phyloP scores from a whole-genome alignment of 2,113 vertebrate genomes.

The Microtus richardsoni region DNA sequence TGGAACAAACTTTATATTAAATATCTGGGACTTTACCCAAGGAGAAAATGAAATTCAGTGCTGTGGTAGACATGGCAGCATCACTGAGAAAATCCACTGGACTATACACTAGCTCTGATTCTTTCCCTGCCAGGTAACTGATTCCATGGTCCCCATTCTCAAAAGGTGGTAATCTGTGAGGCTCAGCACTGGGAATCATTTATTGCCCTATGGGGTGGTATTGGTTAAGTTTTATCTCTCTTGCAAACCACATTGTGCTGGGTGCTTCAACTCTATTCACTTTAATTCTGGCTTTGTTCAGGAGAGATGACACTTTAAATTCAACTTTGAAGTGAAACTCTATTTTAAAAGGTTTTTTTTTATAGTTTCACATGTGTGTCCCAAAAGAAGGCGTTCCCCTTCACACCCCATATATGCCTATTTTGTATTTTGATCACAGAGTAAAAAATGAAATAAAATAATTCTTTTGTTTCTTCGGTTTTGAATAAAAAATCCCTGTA shows the following conservation, averaged over 20 bases:
- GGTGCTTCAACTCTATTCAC: neutral
- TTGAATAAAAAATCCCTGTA: neutral
- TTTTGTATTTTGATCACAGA: neutral
- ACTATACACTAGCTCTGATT: neutral
- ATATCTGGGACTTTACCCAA: neutral
- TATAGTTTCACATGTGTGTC: neutral
- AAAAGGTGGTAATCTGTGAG: neutral
- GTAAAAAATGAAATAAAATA: neutral
- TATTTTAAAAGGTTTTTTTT: neutral
- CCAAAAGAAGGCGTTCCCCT: neutral
- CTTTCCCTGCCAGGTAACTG: neutral
- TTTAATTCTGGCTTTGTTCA: neutral
- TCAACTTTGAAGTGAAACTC: neutral
- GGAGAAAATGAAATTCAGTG: neutral
- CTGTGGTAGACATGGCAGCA: neutral
- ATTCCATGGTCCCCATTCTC: neutral
- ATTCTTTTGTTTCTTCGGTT: neutral
- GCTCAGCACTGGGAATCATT: no score
- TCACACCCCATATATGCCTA: neutral
- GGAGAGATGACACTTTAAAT: neutral
- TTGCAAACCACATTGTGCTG: neutral
- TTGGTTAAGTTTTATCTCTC: neutral
- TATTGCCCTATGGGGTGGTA: no score
- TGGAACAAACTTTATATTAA: neutral
- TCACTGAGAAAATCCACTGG: neutral